Base-by-base conservation (phyloP, 2,113 vertebrate genomes). In the Marmota monax region DNA sequence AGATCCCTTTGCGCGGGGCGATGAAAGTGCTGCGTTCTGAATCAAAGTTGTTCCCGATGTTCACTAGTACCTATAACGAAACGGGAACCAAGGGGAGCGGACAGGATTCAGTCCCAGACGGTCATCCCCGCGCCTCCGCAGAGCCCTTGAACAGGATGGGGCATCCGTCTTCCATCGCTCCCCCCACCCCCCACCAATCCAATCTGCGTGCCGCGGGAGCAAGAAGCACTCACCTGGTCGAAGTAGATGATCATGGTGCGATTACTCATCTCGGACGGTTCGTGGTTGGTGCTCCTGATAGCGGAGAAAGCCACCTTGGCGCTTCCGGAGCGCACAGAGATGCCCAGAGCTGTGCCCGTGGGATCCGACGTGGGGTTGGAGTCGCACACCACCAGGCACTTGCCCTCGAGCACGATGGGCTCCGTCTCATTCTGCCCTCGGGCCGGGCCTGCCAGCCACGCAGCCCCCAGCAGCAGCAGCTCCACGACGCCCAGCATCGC, bases 261-360 rank as follows among this genome's bases (percentile, higher is more conserved):
- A 97, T 99, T 99, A 98, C 99, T 99, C 99, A 99, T 99, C 99
- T 99, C 99, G 70, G 99, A 99, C 76, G 99, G 99, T 94, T 99
- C 99, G 93, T 99, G 99, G 99, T 99, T 99, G 97, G 99, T 99
- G 99, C 99, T 99, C 90, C 99, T 98, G 95, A 99, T 99, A 70
- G 99, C 99, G n/a, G 99, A 99, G 98, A 99, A 99, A 80, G 99
- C 99, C 98, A 99, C 99, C 98, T 99, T 99, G 96, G 99, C 99
- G 98, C 99, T 99, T 77, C 99, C 99, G 0, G 99, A 99, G 96
- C 99, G 99, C 98, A 99, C 99, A 7, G 99, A 99, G 98, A 99
- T 99, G 96, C 99, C 99, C 95, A 99, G 99, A 86, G 99, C 99
- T 1, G 99, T 99, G 96, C 99, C 99, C 39, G 99, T 99, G 89